phyloP scores from a whole-genome alignment of 2,888 invertebrate genomes.

The Venustoraphidia nigricollis region DNA sequence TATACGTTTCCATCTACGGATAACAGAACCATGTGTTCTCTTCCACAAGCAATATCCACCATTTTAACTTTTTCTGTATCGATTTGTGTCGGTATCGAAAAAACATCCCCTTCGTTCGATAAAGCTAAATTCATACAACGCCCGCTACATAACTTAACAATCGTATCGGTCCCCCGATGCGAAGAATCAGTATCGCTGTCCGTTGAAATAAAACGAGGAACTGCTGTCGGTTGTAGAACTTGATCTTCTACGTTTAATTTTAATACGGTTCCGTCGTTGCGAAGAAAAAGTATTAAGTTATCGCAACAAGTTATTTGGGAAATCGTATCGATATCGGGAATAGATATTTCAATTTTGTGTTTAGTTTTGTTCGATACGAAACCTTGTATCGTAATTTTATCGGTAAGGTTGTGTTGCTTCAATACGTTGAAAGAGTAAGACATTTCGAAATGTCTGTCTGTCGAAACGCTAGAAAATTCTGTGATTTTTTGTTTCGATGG shows the following conservation, averaged over 20 bases:
- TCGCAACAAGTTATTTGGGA: slow-evolving; percentile 16
- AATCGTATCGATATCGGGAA: not conserved
- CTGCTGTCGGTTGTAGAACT: slow-evolving; percentile 16
- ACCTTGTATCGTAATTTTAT: too few species aligned
- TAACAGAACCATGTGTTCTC: slow-evolving; percentile 63
- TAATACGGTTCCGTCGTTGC: slow-evolving; percentile 12
- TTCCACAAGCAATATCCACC: slow-evolving; percentile 54
- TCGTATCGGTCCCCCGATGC: slow-evolving; percentile 14
- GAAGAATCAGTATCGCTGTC: slow-evolving; percentile 11
- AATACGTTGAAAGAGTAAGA: too few species aligned
- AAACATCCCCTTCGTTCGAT: slow-evolving; percentile 35
- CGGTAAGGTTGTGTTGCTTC: too few species aligned
- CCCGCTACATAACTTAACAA: slow-evolving; percentile 31
- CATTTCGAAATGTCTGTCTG: too few species aligned
- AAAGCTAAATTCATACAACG: slow-evolving; percentile 30
- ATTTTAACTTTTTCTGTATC: slow-evolving; percentile 39
- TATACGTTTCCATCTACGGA: slow-evolving; percentile 58
- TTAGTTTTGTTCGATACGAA: too few species aligned
- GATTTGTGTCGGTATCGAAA: slow-evolving; percentile 42
- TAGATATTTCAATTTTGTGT: too few species aligned
- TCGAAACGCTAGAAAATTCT: too few species aligned
- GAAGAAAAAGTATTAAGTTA: slow-evolving; percentile 18
- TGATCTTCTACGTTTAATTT: not conserved
- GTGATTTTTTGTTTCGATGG: too few species aligned
- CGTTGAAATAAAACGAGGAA: slow-evolving; percentile 10